Evolutionary conservation across 2,888 invertebrate species (phyloP).

Genomic region (Fabriciana adippe): DNA sequence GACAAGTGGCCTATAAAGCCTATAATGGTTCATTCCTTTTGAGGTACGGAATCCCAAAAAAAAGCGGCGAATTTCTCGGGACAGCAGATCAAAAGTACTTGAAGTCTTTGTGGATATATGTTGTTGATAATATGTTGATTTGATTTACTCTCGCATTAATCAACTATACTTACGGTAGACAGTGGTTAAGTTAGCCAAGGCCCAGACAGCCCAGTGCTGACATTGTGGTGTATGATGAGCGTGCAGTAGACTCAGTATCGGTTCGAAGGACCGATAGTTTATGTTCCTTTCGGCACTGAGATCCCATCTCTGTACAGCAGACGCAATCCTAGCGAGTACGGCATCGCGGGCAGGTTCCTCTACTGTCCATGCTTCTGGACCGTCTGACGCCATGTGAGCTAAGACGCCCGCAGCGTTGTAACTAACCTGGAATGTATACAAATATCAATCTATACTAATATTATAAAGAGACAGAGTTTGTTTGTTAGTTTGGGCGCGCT

Average conservation of each 20-base stretch:
- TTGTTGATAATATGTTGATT: no score
- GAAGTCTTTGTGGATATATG: no score
- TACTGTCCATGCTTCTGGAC: slow-evolving; percentile 91
- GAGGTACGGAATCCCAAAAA: no score
- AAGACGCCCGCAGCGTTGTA: slow-evolving; percentile 98
- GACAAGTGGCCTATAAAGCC: no score
- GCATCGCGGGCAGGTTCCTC: slow-evolving; percentile 85
- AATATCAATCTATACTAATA: not conserved
- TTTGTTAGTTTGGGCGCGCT: no score
- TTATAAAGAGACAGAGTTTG: no score
- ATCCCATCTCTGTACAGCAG: slow-evolving; percentile 94
- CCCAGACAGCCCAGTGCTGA: slow-evolving; percentile 99
- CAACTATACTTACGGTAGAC: slow-evolving; percentile 90
- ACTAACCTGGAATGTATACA: slow-evolving; percentile 83
- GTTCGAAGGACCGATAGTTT: slow-evolving; percentile 96
- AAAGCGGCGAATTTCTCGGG: no score
- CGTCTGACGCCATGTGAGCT: slow-evolving; percentile 97
- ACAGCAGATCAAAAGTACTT: no score
- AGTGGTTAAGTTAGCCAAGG: slow-evolving; percentile 96
- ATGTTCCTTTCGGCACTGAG: slow-evolving; percentile 94
- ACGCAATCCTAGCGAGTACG: slow-evolving; percentile 89
- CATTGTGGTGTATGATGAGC: slow-evolving; percentile 94
- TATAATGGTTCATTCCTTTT: no score
- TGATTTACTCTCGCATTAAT: no score
- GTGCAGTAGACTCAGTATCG: slow-evolving; percentile 92